Conservation (phyloP, 2,113 vertebrate genomes). For the Miniopterus natalensis region DNA sequence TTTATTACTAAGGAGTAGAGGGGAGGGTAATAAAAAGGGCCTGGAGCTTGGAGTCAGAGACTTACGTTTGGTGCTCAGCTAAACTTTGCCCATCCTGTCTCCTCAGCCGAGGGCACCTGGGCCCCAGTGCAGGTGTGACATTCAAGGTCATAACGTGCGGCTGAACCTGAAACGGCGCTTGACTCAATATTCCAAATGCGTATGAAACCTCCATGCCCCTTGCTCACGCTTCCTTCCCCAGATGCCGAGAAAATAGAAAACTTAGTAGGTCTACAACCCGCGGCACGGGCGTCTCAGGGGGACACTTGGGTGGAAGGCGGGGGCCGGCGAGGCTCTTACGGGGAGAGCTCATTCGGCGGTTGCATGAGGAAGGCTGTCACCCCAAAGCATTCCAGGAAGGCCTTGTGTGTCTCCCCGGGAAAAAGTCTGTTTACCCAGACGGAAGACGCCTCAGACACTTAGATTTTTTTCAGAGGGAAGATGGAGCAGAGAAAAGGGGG, state of each 20-base stretch:
- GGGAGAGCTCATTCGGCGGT: not conserved
- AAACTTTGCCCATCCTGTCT: not conserved
- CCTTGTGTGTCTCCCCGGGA: not conserved
- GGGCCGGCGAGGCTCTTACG: not conserved
- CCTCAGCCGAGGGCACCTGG: not conserved
- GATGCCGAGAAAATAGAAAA: slow-evolving; percentile 27
- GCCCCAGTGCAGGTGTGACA: not conserved
- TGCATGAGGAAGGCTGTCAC: not conserved
- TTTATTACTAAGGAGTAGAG: not conserved
- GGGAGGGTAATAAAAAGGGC: not conserved
- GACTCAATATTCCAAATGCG: not conserved
- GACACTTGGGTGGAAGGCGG: not conserved
- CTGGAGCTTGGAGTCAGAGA: not conserved
- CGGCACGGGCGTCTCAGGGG: not conserved
- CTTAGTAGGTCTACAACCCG: not conserved
- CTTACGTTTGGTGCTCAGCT: not conserved
- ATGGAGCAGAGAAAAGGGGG: not conserved
- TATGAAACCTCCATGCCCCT: not conserved
- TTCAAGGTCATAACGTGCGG: not conserved
- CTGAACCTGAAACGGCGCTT: not conserved
- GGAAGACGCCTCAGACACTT: not conserved
- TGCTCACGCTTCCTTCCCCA: not conserved
- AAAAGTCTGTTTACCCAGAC: not conserved
- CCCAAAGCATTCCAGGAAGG: not conserved
- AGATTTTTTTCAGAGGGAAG: not conserved